Percentiles rank a stretch among this genome's conserved stretches.
These are phyloP conservation scores for Bursaphelenchus okinawaensis DNA, from an alignment of 2,888 invertebrate genomes.

Conservation along the genomic window DNA sequence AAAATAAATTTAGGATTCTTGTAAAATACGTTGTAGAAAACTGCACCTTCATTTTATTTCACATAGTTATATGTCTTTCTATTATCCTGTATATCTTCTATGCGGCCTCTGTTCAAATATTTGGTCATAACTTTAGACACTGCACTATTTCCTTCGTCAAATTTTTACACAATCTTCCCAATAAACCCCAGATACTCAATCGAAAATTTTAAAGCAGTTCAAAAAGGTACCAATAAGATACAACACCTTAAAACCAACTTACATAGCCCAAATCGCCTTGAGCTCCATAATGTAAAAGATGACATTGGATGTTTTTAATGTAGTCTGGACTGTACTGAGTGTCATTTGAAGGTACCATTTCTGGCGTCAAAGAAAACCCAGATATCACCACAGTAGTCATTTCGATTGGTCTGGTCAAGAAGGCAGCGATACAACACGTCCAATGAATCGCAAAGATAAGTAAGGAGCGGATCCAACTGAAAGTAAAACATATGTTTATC, in stretches of 20 bases:
- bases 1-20: no score
- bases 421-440: constrained; percentile 77
- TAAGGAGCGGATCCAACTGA: constrained; percentile 65
- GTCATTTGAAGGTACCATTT: not conserved
- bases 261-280: not conserved
- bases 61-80: no score
- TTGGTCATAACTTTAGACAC: no score
- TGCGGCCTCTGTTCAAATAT: no score
- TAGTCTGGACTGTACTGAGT: not conserved
- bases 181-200: no score
- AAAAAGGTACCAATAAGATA: no score
- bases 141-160: no score
- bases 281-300: not conserved
- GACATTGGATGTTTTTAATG: not conserved
- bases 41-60: no score
- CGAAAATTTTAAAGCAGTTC: no score
- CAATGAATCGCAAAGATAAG: constrained; percentile 85
- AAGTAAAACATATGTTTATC: constrained; percentile 7
- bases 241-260: not conserved
- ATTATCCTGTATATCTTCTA: no score
- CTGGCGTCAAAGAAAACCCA: not conserved
- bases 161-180: no score
- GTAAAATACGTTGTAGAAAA: no score
- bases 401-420: constrained; percentile 70
- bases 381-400: constrained; percentile 31